Percentiles rank a stretch among this genome's conserved stretches.
Evolutionary conservation across 2,113 vertebrate species (phyloP).

Genomic region (Sander vitreus): DNA sequence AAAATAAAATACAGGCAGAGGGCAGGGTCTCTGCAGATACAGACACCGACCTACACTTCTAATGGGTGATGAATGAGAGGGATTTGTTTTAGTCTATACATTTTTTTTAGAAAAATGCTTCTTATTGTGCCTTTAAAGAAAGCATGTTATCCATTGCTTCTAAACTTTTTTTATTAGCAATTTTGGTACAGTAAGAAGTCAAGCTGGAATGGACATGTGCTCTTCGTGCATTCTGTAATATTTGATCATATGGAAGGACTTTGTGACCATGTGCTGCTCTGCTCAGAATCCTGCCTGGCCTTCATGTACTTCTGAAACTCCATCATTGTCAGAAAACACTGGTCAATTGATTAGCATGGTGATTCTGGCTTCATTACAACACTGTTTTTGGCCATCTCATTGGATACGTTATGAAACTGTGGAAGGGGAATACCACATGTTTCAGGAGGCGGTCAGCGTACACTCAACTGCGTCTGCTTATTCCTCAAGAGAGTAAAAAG

Average conservation of each 20-base stretch:
- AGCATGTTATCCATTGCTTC: not conserved
- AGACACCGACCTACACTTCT: no score
- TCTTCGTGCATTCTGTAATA: constrained; percentile 36
- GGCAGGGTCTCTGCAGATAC: no score
- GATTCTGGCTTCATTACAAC: constrained; percentile 17
- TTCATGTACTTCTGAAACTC: constrained; percentile 30
- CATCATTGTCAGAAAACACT: constrained; percentile 28
- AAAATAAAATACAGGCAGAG: no score
- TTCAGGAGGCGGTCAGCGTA: constrained; percentile 12
- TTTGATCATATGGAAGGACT: constrained; percentile 50
- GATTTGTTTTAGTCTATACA: no score
- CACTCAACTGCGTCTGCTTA: constrained; percentile 47
- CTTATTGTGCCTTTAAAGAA: not conserved
- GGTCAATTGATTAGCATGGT: constrained; percentile 13
- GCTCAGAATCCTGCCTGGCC: constrained; percentile 23
- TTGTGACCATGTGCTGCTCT: constrained; percentile 23
- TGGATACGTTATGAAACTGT: constrained; percentile 42
- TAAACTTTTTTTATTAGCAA: not conserved
- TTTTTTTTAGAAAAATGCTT: no score
- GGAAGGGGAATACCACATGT: constrained; percentile 45
- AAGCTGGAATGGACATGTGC: not conserved
- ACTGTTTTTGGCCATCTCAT: constrained; percentile 21
- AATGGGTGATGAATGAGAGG: no score
- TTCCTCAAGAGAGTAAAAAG: constrained; percentile 44
- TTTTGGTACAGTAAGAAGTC: not conserved